phyloP scores from a whole-genome alignment of 2,797 vertebrate species.

The Liasis olivaceus region DNA sequence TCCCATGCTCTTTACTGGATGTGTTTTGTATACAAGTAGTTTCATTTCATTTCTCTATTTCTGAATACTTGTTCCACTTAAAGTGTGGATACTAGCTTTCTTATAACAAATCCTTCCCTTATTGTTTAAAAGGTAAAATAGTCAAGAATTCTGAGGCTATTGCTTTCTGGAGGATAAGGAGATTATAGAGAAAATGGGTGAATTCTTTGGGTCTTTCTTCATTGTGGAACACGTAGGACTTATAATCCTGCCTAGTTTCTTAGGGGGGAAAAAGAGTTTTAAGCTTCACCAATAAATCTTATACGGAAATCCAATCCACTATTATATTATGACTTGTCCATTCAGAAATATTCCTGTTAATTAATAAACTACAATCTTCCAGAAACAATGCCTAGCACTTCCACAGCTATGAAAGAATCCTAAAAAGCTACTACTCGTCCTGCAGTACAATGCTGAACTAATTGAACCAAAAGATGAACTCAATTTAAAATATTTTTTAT shows the following conservation, averaged over 20 bases:
- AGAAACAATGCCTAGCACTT: too few species aligned
- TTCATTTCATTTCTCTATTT: not conserved
- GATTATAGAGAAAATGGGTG: too few species aligned
- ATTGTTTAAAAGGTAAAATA: not conserved
- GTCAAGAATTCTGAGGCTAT: not conserved
- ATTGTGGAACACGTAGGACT: too few species aligned
- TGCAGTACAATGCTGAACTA: not conserved
- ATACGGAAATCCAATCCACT: too few species aligned
- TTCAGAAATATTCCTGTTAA: too few species aligned
- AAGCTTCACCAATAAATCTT: too few species aligned
- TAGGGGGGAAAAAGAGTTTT: too few species aligned
- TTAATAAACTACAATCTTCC: too few species aligned
- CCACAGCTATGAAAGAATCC: not conserved
- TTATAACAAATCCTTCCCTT: not conserved
- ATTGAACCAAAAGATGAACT: not conserved
- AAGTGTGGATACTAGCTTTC: conserved; percentile 2
- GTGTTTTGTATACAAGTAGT: not conserved
- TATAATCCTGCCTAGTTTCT: too few species aligned
- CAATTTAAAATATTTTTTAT: not conserved
- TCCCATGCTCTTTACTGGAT: not conserved
- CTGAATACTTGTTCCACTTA: conserved; percentile 9
- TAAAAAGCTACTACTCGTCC: not conserved
- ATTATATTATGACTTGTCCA: too few species aligned
- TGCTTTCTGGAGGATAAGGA: not conserved
- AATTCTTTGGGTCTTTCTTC: too few species aligned